Conservation (phyloP, 2,888 invertebrate species). For the Caenorhabditis macrosperma region DNA sequence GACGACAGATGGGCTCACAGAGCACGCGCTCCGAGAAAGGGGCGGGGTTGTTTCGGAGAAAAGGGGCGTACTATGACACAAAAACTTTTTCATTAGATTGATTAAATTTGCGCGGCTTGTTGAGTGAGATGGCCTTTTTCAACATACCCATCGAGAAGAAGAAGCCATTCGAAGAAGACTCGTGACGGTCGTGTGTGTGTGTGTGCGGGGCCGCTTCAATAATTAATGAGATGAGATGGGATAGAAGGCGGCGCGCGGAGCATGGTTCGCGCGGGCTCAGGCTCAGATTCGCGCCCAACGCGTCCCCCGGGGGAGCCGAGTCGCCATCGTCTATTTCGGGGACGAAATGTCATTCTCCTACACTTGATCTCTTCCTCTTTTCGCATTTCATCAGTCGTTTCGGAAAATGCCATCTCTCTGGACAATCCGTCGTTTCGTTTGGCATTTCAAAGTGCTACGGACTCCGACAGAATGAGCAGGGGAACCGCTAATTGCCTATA, state of each 20-base stretch:
- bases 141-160: neutral
- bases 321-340: neutral
- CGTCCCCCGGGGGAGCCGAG: neutral
- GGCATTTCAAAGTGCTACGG: too few relatives aligned
- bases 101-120: conserved; percentile 46
- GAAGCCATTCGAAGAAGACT: conserved; percentile 11
- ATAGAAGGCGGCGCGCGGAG: neutral
- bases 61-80: conserved; percentile 13
- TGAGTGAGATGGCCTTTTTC: conserved; percentile 13
- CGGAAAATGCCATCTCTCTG: too few relatives aligned
- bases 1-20: neutral
- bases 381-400: neutral
- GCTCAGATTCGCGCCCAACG: neutral
- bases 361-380: neutral
- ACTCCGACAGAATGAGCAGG: too few relatives aligned
- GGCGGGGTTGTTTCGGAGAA: conserved; percentile 8
- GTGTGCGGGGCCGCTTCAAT: conserved; percentile 22
- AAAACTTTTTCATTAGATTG: conserved; percentile 51
- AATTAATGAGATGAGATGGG: conserved; percentile 48
- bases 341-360: neutral
- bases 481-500: conserved; percentile 3
- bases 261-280: neutral
- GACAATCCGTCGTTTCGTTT: too few relatives aligned
- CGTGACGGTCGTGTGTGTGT: conserved; percentile 17
- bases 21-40: neutral